These are phyloP conservation scores for Gerris buenoi DNA, from an alignment of 1,140 invertebrate species.

Conservation along the genomic window DNA sequence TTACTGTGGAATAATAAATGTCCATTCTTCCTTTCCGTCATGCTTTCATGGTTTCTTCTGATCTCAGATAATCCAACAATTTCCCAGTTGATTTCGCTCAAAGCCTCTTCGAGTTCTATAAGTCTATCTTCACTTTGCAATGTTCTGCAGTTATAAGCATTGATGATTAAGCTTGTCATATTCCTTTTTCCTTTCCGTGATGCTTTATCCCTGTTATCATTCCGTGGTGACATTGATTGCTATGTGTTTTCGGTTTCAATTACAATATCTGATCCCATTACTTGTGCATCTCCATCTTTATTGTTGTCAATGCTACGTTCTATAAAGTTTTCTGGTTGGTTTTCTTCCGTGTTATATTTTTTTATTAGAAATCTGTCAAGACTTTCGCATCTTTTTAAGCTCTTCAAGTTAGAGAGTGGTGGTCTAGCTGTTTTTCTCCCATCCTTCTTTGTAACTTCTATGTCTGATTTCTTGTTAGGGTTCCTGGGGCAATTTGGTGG, in stretches of 20 bases:
- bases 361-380: neutral
- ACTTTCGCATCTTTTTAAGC: neutral
- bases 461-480: neutral
- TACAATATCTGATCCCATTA: neutral
- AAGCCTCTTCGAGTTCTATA: conserved; percentile 3
- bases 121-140: conserved; percentile 1
- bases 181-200: neutral
- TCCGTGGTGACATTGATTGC: neutral
- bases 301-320: neutral
- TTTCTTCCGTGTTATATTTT: neutral
- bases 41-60: conserved; percentile 3
- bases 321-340: neutral
- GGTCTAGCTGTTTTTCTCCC: neutral
- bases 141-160: conserved; percentile 5
- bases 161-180: neutral
- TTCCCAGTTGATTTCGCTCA: neutral
- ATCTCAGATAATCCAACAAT: conserved; percentile 2
- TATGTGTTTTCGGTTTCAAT: neutral
- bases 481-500: neutral
- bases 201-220: neutral
- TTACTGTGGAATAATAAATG: neutral
- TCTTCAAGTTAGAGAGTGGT: neutral
- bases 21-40: conserved; percentile 5
- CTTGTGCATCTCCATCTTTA: neutral
- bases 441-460: neutral